Base-by-base conservation (phyloP, 2,113 vertebrate species). In the Chunga burmeisteri region DNA sequence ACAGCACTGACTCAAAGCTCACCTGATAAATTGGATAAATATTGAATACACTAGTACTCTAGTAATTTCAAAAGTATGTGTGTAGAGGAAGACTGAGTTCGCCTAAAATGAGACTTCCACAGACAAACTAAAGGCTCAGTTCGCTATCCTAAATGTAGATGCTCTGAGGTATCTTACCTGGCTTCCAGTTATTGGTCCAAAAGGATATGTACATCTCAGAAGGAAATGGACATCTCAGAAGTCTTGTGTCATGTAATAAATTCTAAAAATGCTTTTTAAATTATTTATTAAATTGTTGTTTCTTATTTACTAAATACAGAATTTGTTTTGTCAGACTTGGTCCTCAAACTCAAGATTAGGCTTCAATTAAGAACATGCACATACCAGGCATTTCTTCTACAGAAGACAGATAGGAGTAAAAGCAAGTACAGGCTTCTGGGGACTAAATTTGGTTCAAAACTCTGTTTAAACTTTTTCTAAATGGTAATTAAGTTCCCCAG, bases 301-400 rank as follows among this genome's bases (percentile, higher is more conserved):
- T 36, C 8, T 78, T 62, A 20, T 52, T 87, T 47, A 73, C 40
- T 10, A 68, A 86, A n/a, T 49, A 32, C 0, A 2, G 13, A 77
- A 40, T 56, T 58, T 80, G 1, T 53, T 80, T 86, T 14, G 26
- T 75, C 40, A 67, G 4, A 16, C 26, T 72, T 65, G 3, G 10
- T 75, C 52, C 20, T 92, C 47, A 82, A 66, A 82, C 10, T 67
- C 18, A 49, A 5, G 36, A 62, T 49, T 10, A 49, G 1, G 0
- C 2, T 79, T 9, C 42, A 49, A 0, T 14, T 23, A 58, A 78
- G 27, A 79, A 42, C 2, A 7, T 13, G 15, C 10, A 30, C 5
- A 29, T 36, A 53, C 3, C 7, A 85, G 15, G 1, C 3, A 49
- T 71, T 71, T 93, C 14, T 74, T 88, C 38, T 50, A 23, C 23